A percentile compares a stretch with the other conserved stretches of the same genome.
Evolutionary conservation across 2,797 vertebrate genomes (phyloP).

Genomic region (Ctenosaura bakeri): DNA sequence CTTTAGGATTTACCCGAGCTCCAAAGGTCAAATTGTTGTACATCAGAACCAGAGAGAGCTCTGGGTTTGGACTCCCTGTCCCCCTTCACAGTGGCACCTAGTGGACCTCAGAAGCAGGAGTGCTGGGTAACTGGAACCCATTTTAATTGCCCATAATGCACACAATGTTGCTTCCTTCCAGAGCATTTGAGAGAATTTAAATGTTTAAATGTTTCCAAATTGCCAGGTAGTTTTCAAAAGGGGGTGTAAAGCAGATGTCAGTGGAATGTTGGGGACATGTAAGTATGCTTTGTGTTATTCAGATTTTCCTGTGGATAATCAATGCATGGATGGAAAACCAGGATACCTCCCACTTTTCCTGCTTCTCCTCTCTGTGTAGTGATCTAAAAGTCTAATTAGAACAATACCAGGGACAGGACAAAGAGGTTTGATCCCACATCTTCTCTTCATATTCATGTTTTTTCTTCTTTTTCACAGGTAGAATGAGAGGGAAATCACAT

Average conservation of each 20-base stretch:
- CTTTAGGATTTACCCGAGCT: slow-evolving; percentile 53
- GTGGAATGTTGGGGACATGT: too few relatives aligned
- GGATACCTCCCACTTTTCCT: not conserved
- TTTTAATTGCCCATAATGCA: not conserved
- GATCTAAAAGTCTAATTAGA: not conserved
- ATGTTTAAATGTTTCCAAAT: not conserved
- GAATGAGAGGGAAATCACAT: slow-evolving; percentile 36
- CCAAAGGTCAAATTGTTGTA: slow-evolving; percentile 52
- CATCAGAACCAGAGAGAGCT: slow-evolving; percentile 36
- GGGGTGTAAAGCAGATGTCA: not conserved
- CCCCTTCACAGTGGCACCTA: not conserved
- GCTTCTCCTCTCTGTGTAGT: not conserved
- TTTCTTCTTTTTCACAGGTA: too few relatives aligned
- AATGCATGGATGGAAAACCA: not conserved
- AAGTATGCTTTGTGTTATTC: not conserved
- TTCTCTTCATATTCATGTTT: not conserved
- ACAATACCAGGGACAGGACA: not conserved
- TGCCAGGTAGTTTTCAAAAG: not conserved
- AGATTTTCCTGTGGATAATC: not conserved
- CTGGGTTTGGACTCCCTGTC: too few relatives aligned
- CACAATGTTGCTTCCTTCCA: not conserved
- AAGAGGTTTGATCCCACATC: too few relatives aligned
- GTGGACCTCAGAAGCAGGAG: not conserved
- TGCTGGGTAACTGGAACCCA: not conserved
- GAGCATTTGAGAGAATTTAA: not conserved